Evolutionary conservation across 1,140 invertebrate species (phyloP).

Genomic region (Andrena cerasifolii): DNA sequence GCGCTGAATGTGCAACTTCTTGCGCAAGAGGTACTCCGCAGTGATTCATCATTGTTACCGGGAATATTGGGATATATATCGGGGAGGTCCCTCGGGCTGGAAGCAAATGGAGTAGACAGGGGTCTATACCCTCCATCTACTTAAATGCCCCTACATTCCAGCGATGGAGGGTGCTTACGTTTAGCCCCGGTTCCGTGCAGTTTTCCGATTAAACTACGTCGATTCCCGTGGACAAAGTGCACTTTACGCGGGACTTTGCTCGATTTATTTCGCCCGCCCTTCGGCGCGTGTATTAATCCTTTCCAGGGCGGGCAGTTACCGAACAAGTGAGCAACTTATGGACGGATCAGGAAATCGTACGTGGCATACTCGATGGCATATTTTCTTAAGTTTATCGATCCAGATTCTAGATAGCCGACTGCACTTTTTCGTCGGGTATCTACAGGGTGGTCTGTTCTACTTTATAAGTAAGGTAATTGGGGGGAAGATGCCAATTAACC

Average conservation of each 20-base stretch:
- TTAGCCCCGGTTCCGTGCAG: slow-evolving; percentile 45
- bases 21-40: slow-evolving; percentile 67
- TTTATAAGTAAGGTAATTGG: too few relatives aligned
- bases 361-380: slow-evolving; percentile 1
- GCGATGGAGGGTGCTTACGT: slow-evolving; percentile 59
- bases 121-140: slow-evolving; percentile 69
- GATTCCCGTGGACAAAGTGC: slow-evolving; percentile 54
- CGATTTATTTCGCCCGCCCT: slow-evolving; percentile 51
- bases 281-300: slow-evolving; percentile 49
- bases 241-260: slow-evolving; percentile 53
- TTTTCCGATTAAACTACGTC: slow-evolving; percentile 70
- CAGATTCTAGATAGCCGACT: neutral
- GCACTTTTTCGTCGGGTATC: neutral
- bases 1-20: slow-evolving; percentile 66
- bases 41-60: slow-evolving; percentile 72
- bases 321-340: neutral
- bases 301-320: neutral
- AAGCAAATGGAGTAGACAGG: slow-evolving; percentile 70
- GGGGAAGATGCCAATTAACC: too few relatives aligned
- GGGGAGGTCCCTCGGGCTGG: slow-evolving; percentile 60
- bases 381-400: neutral
- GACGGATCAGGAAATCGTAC: neutral
- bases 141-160: slow-evolving; percentile 68
- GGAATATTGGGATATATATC: slow-evolving; percentile 72
- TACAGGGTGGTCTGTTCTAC: neutral